Percentiles rank a stretch among this genome's conserved stretches.
Evolutionary conservation across 1,140 invertebrate species (phyloP).

Genomic region (Lanistes nyassanus): DNA sequence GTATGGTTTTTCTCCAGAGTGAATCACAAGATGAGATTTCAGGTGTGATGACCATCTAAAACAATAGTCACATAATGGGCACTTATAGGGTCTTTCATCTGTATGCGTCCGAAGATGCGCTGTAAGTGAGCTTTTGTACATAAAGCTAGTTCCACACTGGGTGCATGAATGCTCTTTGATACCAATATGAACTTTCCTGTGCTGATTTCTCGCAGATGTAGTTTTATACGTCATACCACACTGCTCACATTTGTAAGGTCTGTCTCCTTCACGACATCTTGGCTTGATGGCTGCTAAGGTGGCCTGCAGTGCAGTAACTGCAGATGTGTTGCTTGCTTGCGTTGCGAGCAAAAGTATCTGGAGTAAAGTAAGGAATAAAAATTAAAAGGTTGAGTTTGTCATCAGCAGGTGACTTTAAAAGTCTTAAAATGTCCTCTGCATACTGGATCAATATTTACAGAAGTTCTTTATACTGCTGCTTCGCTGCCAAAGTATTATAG

Average conservation of each 20-base stretch:
- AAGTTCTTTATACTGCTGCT: too few relatives aligned
- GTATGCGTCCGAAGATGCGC: conserved; percentile 29
- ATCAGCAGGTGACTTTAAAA: too few relatives aligned
- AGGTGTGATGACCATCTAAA: conserved; percentile 73
- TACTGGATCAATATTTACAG: too few relatives aligned
- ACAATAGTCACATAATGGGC: conserved; percentile 88
- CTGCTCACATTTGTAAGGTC: conserved; percentile 2
- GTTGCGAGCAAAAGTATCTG: too few relatives aligned
- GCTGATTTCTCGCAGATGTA: conserved; percentile 1
- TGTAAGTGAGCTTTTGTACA: conserved; percentile 12
- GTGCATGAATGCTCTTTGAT: conserved; percentile 24
- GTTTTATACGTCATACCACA: conserved; percentile 19
- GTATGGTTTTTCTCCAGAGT: conserved; percentile 85
- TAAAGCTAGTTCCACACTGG: conserved; percentile 25
- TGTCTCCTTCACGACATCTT: too few relatives aligned
- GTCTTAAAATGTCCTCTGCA: too few relatives aligned
- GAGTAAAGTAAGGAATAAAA: too few relatives aligned
- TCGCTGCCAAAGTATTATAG: too few relatives aligned
- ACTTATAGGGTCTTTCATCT: conserved; percentile 62
- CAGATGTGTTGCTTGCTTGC: too few relatives aligned
- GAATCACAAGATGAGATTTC: conserved; percentile 59
- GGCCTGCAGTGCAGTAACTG: too few relatives aligned
- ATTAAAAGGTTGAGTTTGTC: too few relatives aligned
- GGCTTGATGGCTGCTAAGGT: too few relatives aligned
- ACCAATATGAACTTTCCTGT: conserved; percentile 25